Base-by-base conservation (phyloP, 2,113 vertebrate genomes). In the Microcebus griseorufus region DNA sequence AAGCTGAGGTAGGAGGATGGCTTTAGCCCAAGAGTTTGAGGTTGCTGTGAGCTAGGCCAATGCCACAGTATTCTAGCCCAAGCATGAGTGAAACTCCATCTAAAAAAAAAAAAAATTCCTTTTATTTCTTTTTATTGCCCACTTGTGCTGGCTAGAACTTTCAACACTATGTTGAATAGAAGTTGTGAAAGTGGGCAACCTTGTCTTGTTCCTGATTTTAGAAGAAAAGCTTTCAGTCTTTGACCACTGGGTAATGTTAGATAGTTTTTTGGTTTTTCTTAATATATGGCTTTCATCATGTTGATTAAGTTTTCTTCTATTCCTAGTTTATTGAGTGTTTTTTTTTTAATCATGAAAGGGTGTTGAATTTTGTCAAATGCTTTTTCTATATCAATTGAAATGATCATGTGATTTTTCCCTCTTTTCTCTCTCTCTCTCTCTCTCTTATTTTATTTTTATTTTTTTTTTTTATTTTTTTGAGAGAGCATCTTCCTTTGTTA, bases 361-460 rank as follows among this genome's bases (percentile, higher is more conserved):
- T 75, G 17, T 64, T 42, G 4, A 82, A 67, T 90, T 85, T 87
- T 76, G 53, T 90, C 67, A 92, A 55, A 72, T 75, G 22, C 4
- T 81, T 89, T 87, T 87, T 51, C 85, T 62, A n/a, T 27, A 83
- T 79, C 76, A 84, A 34, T 73, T 79, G 75, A 94, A 39, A 83
- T 39, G 69, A 70, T 64, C 32, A 32, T 62, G 11, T 60, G 37
- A 5, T 37, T 8, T 60, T 48, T 39, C 27, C 9, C 60, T 9
- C 25, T 62, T 9, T 27, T 27, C 60, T 27, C 60, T 62, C 60
- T 62, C 60, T 27, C 60, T 62, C 60, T 25, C 60, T 62, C 60
- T 62, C 60, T 62, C 23, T 60, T 3, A 45, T n/a, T n/a, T 45
- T 37, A 37, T 45, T 45, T 45, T 9, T 45, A n/a, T 45, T 9